phyloP scores from a whole-genome alignment of 2,888 invertebrate genomes.

The Rambutsinella grinnellia region DNA sequence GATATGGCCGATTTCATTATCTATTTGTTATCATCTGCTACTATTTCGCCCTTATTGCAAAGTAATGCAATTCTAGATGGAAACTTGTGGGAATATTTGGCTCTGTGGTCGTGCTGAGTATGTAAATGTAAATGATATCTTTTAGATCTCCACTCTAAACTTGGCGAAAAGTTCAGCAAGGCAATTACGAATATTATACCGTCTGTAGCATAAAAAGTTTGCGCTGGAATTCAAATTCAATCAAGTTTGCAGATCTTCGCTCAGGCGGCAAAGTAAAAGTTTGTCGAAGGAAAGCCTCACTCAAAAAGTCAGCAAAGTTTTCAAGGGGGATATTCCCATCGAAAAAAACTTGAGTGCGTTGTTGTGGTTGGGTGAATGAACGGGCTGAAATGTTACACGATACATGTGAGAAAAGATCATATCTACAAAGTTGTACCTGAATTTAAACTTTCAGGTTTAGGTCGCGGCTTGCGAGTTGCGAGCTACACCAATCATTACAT shows the following conservation, averaged over 20 bases:
- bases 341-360: constrained; percentile 8
- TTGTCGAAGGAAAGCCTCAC: neutral
- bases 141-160: neutral
- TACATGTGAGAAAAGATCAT: neutral
- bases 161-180: neutral
- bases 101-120: neutral
- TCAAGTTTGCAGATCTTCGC: constrained; percentile 26
- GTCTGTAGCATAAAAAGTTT: neutral
- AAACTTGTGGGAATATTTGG: no score
- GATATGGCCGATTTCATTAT: neutral
- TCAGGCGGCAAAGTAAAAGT: constrained; percentile 3
- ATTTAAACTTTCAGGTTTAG: no score
- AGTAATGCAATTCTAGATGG: no score
- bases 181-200: neutral
- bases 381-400: neutral
- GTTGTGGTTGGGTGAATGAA: neutral
- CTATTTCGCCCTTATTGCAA: no score
- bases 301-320: neutral
- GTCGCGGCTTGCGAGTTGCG: no score
- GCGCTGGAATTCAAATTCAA: constrained; percentile 42
- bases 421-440: no score
- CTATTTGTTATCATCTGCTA: no score
- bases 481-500: neutral
- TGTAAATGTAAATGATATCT: neutral
- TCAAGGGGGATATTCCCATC: no score